phyloP scores from a whole-genome alignment of 2,113 vertebrate species.

The Uropsilus gracilis region DNA sequence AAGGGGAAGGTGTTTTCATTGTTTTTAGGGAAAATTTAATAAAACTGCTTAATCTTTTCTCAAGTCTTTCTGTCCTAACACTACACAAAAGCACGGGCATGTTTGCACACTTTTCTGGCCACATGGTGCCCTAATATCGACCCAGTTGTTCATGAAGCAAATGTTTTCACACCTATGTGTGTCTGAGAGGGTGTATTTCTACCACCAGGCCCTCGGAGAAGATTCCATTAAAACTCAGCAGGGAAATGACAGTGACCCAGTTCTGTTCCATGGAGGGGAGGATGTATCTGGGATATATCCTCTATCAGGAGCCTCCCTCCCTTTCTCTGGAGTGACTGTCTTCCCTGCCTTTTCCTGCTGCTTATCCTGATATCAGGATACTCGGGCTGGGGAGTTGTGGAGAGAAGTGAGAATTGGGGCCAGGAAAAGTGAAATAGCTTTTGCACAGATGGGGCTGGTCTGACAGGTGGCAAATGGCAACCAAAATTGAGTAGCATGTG shows the following conservation, averaged over 20 bases:
- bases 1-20: background rate
- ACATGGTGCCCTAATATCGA: background rate
- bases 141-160: background rate
- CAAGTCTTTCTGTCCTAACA: background rate
- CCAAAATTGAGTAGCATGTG: slow-evolving; percentile 6
- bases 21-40: background rate
- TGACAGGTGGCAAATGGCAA: slow-evolving; percentile 59
- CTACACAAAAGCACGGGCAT: background rate
- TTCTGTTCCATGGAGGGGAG: background rate
- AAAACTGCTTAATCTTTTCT: background rate
- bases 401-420: background rate
- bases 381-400: background rate
- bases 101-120: background rate
- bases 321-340: background rate
- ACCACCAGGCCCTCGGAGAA: background rate
- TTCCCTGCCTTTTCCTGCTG: background rate
- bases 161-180: background rate
- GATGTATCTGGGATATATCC: background rate
- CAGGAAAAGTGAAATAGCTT: slow-evolving; percentile 10
- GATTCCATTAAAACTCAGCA: background rate
- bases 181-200: background rate
- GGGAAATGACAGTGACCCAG: background rate
- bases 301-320: background rate
- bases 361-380: background rate
- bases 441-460: background rate